phyloP scores from a whole-genome alignment of 2,888 invertebrate species.

The Lithophane ornitopus region DNA sequence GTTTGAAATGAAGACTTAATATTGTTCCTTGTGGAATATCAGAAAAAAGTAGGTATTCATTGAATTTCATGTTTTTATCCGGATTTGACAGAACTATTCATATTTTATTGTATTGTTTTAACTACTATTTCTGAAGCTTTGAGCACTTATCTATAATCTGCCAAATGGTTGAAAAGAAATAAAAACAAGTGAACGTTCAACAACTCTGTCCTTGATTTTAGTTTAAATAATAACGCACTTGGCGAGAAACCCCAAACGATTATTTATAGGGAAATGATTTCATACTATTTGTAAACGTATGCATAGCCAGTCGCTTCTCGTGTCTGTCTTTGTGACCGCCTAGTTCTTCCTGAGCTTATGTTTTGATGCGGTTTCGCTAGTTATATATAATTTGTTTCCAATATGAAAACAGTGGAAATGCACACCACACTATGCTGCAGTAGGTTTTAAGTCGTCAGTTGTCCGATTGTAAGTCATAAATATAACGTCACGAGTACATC shows the following conservation, averaged over 20 bases:
- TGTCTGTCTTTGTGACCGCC: not conserved
- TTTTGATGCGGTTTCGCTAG: not conserved
- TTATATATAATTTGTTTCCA: too few relatives aligned
- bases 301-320: not conserved
- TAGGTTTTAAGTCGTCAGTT: not conserved
- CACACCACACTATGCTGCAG: not conserved
- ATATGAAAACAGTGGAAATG: not conserved
- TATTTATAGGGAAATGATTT: not conserved
- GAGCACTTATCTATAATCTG: slow-evolving; percentile 32
- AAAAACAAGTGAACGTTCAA: slow-evolving; percentile 23
- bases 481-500: slow-evolving; percentile 15
- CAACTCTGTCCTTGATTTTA: slow-evolving; percentile 4
- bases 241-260: not conserved
- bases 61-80: not conserved
- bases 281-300: not conserved
- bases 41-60: not conserved
- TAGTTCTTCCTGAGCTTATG: not conserved
- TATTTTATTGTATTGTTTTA: slow-evolving; percentile 16
- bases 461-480: not conserved
- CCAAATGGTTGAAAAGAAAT: slow-evolving; percentile 32
- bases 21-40: not conserved
- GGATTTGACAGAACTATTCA: not conserved
- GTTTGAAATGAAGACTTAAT: too few relatives aligned
- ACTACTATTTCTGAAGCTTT: slow-evolving; percentile 12
- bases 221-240: slow-evolving; percentile 9